Evolutionary conservation across 2,888 invertebrate genomes (phyloP).

Genomic region (Quadroppia sp.): DNA sequence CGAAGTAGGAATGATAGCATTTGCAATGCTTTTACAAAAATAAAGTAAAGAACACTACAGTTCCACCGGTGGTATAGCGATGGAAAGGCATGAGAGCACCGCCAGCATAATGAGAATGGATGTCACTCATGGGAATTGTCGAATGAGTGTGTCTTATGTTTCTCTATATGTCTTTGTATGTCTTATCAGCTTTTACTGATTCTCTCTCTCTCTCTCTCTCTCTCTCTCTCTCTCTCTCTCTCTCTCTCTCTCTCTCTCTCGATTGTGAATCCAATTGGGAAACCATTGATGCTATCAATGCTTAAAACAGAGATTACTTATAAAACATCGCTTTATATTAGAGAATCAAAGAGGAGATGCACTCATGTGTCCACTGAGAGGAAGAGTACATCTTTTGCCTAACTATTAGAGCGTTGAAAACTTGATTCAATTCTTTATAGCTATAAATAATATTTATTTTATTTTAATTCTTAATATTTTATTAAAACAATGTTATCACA

Average conservation of each 20-base stretch:
- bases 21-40: too few relatives aligned
- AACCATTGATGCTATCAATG: constrained; percentile 33
- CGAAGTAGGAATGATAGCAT: too few relatives aligned
- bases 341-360: constrained; percentile 24
- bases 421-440: too few relatives aligned
- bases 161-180: too few relatives aligned
- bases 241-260: constrained; percentile 31
- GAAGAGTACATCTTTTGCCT: not conserved
- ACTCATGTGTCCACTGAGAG: constrained; percentile 31
- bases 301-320: not conserved
- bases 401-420: too few relatives aligned
- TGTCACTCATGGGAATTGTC: constrained; percentile 21
- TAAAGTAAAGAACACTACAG: not conserved
- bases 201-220: constrained; percentile 11
- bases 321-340: constrained; percentile 23
- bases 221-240: constrained; percentile 36
- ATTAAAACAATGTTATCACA: too few relatives aligned
- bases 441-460: too few relatives aligned
- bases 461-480: too few relatives aligned
- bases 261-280: constrained; percentile 13
- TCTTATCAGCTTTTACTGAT: constrained; percentile 24
- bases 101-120: constrained; percentile 31
- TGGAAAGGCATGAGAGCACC: not conserved
- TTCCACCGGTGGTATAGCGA: not conserved
- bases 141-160: constrained; percentile 29